Percentiles rank a stretch among this genome's conserved stretches.
Conservation (phyloP, 2,113 vertebrate genomes). For the Erythrolamprus reginae region DNA sequence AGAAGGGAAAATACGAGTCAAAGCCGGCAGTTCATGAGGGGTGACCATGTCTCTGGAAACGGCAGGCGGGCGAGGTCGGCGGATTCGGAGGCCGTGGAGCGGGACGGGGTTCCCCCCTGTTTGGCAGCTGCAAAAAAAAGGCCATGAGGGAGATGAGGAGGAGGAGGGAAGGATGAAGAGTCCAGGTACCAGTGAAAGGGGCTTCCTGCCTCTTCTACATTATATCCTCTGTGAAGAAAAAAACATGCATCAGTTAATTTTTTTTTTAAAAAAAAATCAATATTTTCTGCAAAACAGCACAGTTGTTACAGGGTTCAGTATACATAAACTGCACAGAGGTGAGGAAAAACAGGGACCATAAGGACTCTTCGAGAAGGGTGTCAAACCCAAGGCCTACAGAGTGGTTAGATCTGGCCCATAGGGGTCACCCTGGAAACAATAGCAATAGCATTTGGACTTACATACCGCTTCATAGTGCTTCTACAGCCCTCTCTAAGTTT, state of each 20-base stretch:
- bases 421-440: too few species aligned
- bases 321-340: neutral
- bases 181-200: constrained; percentile 45
- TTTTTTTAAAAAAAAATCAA: neutral
- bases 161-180: constrained; percentile 15
- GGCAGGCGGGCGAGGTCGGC: constrained; percentile 19
- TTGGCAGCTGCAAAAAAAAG: constrained; percentile 51
- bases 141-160: constrained; percentile 24
- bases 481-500: too few species aligned
- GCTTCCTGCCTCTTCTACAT: constrained; percentile 46
- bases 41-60: constrained; percentile 41
- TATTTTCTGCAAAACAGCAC: neutral
- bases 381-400: too few species aligned
- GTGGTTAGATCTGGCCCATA: too few species aligned
- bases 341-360: neutral
- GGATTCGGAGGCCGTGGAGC: constrained; percentile 33
- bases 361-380: neutral
- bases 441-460: too few species aligned
- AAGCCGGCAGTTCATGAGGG: constrained; percentile 39
- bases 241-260: neutral
- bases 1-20: neutral
- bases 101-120: constrained; percentile 14
- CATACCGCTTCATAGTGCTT: too few species aligned
- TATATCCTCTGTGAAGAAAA: constrained; percentile 62
- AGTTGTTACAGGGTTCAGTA: neutral